These are phyloP conservation scores for Glyptemys insculpta DNA, from an alignment of 2,797 vertebrate species.

Conservation along the genomic window DNA sequence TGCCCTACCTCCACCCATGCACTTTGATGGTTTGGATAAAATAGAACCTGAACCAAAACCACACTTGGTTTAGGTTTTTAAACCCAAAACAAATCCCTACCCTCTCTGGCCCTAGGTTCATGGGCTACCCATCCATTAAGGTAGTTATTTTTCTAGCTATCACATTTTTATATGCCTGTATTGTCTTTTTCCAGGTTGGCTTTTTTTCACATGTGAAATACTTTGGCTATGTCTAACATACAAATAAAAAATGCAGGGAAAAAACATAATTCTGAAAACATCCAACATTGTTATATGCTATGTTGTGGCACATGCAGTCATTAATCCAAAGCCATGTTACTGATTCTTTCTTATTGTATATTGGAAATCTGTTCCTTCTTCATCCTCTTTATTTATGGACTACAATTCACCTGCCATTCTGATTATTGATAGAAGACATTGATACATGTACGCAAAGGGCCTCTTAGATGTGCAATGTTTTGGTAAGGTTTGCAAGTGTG, in stretches of 20 bases:
- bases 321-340: not conserved
- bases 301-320: not conserved
- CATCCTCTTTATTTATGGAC: not conserved
- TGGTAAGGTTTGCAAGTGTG: not conserved
- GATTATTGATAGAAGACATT: not conserved
- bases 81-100: slow-evolving; percentile 3
- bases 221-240: not conserved
- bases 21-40: slow-evolving; percentile 47
- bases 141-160: slow-evolving; percentile 44
- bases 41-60: slow-evolving; percentile 23
- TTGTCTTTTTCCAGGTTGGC: not conserved
- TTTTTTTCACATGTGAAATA: slow-evolving; percentile 3
- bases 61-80: slow-evolving; percentile 61
- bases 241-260: not conserved
- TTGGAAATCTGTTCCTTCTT: rapidly evolving
- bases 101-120: slow-evolving; percentile 19
- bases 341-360: not conserved
- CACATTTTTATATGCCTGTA: not conserved
- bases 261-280: not conserved
- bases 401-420: not conserved
- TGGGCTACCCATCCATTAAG: not conserved
- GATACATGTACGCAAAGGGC: not conserved
- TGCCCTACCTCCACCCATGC: not conserved
- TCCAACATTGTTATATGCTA: not conserved
- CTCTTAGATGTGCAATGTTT: not conserved